Conservation (phyloP, 2,797 vertebrate genomes). For the Rhinichthys osculus region DNA sequence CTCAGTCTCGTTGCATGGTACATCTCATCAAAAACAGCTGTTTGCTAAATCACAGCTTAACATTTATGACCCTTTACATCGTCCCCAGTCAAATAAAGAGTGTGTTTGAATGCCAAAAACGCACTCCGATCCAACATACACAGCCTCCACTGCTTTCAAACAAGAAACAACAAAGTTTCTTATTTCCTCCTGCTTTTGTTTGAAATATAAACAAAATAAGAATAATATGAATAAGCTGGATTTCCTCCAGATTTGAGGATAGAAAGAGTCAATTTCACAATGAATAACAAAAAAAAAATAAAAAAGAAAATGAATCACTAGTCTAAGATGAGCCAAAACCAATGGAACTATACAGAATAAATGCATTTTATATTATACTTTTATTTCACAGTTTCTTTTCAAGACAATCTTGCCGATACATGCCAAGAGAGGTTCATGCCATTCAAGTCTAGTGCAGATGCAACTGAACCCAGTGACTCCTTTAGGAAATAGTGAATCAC, state of each 20-base stretch:
- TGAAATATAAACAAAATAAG: conserved; percentile 9
- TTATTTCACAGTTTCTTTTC: neutral
- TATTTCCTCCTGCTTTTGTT: conserved; percentile 15
- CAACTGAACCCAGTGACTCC: neutral
- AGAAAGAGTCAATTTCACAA: neutral
- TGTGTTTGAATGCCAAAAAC: conserved; percentile 22
- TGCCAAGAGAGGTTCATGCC: neutral
- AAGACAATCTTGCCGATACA: neutral
- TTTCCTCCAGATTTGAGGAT: conserved; percentile 4
- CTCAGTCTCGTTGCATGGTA: neutral
- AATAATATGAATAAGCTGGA: neutral
- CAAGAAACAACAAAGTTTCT: conserved; percentile 36
- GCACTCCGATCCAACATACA: conserved; percentile 28
- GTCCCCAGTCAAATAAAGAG: conserved; percentile 19
- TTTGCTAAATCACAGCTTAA: neutral
- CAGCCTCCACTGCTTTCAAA: conserved; percentile 11
- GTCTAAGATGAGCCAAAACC: neutral
- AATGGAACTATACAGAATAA: neutral
- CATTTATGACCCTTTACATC: conserved; percentile 26
- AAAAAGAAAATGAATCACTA: neutral
- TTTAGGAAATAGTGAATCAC: neutral
- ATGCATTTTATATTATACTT: neutral
- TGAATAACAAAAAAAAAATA: neutral
- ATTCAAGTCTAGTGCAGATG: neutral
- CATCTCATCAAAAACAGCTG: conserved; percentile 39